Base-by-base conservation (phyloP, 92 coral and sea anemone species). In the Porites lobata region DNA sequence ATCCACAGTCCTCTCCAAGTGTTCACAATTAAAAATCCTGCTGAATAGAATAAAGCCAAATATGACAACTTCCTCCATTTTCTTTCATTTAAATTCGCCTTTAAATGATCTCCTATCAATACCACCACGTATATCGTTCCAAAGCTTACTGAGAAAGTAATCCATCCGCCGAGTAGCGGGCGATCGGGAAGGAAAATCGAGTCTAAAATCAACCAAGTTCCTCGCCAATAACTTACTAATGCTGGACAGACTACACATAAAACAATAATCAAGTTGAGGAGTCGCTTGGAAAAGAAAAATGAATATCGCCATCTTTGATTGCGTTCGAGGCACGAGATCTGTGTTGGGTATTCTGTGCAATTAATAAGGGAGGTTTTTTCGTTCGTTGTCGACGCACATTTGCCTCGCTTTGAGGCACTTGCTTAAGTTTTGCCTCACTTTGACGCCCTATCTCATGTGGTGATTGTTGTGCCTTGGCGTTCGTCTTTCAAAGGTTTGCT, bases 1-100 rank as follows among this genome's bases (percentile, higher is more conserved):
- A 77, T 51, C 98, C 98, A 95, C 32, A 89, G 50, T 50, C 96
- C 96, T 83, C 96, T 76, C 98, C 98, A 95, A 32, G 86, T 83
- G 9, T 87, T 22, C 1, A 95, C 87, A 53, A 32, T 53, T 24
- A 86, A 6, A 18, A 89, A 1, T 1, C 91, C 76, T 12, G 89
- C 50, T 15, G 87, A 52, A 47, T 91, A 95, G 20, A 89, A 65
- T 1, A 72, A 51, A 0, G 56, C n/a, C 56, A 79, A 53, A 81
- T 88, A 95, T 47, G 77, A 15, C 7, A 73, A n/a, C 9, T 19
- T 20, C 51, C 73, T 58, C 19, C 65, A 50, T 26, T 63, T 65
- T 47, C 65, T 50, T 50, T 59, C 53, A 54, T 81, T 72, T 21
- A 88, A 29, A 61, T 56, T 52, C 12, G 6, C 67, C 58, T 77